Evolutionary conservation across 2,888 invertebrate genomes (phyloP), one percentile per base, ranked within the genome.

Genomic region (Chrysodeixis includens): DNA sequence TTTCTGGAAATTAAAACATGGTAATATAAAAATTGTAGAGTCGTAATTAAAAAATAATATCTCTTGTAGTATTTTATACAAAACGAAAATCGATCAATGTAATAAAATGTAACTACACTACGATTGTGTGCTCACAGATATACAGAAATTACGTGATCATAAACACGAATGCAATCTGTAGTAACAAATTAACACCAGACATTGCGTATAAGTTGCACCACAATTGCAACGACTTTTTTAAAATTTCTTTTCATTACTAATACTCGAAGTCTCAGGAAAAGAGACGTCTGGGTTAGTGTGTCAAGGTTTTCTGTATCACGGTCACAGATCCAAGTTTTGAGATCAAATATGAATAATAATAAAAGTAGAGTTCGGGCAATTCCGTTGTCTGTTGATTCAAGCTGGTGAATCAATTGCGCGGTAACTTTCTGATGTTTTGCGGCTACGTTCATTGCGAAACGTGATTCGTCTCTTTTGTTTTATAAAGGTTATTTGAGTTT

Each of bases 381-480:
- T 70, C 57, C 59, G 52, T 20, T 12, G 56, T 56, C 35, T 51
- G 8, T n/a, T 74, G 54, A 59, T 49, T 56, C 66, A 66, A 40
- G 65, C 59, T 67, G 76, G 58, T 80, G 78, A 77, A 70, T 80
- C 72, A 72, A 64, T 59, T 62, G 66, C 26, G 30, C 61, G 51
- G 60, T 56, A 26, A 30, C 53, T 66, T 59, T 54, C n/a, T 16
- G 62, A 66, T 71, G 35, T 26, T 49, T 62, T 46, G 60, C 30
- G 55, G 60, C 40, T 52, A 0, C n/a, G 16, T 59, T 46, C 1
- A 22, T 46, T 51, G 32, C 46, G 40, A 49, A 49, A 49, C 10
- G 40, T 62, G 58, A 35, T 51, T 46, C 12, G 0, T 9, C 35
- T 30, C 32, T 16, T 7, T 10, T 20, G 10, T 7, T 18, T 18